These are phyloP conservation scores for Scaptomyza hsui DNA, from an alignment of 1,140 invertebrate genomes.

Conservation along the genomic window DNA sequence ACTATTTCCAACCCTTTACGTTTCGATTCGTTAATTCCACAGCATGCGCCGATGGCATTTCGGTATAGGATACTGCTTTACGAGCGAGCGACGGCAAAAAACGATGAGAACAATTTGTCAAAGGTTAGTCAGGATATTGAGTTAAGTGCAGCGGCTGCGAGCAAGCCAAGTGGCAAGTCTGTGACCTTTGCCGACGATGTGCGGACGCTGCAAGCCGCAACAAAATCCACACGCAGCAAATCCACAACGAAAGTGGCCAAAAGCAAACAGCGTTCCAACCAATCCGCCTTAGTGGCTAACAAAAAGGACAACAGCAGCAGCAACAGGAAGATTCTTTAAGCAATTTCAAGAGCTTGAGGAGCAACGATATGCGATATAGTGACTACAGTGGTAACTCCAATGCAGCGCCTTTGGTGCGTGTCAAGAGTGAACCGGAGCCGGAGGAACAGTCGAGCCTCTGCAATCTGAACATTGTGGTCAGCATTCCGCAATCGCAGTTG, in stretches of 20 bases:
- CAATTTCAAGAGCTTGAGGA: conserved; percentile 79
- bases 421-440: conserved; percentile 59
- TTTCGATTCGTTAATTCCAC: background rate
- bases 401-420: conserved; percentile 19
- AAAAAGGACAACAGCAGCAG: conserved; percentile 26
- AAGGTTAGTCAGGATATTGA: conserved; percentile 68
- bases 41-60: conserved; percentile 80
- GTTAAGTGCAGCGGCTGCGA: conserved; percentile 18
- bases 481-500: conserved; percentile 76
- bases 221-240: conserved; percentile 23
- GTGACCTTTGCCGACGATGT: conserved; percentile 70
- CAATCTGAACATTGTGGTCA: conserved; percentile 72
- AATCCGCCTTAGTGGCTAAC: background rate
- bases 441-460: conserved; percentile 25
- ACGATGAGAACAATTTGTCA: conserved; percentile 65
- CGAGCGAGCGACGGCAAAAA: conserved; percentile 57
- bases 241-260: conserved; percentile 33
- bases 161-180: conserved; percentile 44
- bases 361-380: conserved; percentile 79
- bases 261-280: conserved; percentile 31
- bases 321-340: conserved; percentile 36
- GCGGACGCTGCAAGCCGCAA: conserved; percentile 23
- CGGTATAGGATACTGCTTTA: conserved; percentile 72
- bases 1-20: conserved; percentile 7
- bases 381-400: conserved; percentile 33